Conservation (phyloP, 2,888 invertebrate species). For the Coronaproctus castanopsis region DNA sequence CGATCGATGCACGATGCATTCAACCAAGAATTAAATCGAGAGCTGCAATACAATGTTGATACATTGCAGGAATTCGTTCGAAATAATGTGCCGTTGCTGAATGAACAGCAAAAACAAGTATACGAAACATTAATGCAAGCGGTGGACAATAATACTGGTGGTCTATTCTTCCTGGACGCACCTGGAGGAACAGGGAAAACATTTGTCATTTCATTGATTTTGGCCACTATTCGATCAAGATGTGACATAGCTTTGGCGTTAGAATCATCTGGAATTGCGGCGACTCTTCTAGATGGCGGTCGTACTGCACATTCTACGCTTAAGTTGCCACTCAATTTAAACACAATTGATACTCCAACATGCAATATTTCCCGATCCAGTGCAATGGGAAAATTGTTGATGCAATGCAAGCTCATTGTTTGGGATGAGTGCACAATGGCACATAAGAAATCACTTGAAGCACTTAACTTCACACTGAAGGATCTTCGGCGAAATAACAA, state of each 20-base stretch:
- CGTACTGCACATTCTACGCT: slow-evolving; percentile 24
- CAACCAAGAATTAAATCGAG: no score
- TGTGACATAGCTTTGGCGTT: slow-evolving; percentile 24
- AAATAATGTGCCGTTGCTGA: slow-evolving; percentile 15
- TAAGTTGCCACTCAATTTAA: slow-evolving; percentile 23
- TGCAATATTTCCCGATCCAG: slow-evolving; percentile 17
- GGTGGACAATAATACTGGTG: not conserved
- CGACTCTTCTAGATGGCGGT: slow-evolving; percentile 26
- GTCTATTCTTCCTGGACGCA: not conserved
- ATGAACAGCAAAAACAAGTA: not conserved
- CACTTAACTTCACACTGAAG: slow-evolving; percentile 23
- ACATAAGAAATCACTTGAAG: slow-evolving; percentile 24
- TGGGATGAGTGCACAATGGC: slow-evolving; percentile 28
- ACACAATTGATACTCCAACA: no score
- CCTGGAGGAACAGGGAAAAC: slow-evolving; percentile 13
- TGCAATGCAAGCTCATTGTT: slow-evolving; percentile 23
- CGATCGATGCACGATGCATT: not conserved
- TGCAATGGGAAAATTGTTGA: slow-evolving; percentile 21
- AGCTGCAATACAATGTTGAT: not conserved
- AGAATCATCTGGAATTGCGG: slow-evolving; percentile 29
- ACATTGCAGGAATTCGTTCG: slow-evolving; percentile 17
- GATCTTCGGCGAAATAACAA: slow-evolving; percentile 7
- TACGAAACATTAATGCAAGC: not conserved
- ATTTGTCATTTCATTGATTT: slow-evolving; percentile 6
- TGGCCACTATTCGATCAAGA: slow-evolving; percentile 1